Evolutionary conservation across 2,113 vertebrate species (phyloP).

Genomic region (Damaliscus lunatus): DNA sequence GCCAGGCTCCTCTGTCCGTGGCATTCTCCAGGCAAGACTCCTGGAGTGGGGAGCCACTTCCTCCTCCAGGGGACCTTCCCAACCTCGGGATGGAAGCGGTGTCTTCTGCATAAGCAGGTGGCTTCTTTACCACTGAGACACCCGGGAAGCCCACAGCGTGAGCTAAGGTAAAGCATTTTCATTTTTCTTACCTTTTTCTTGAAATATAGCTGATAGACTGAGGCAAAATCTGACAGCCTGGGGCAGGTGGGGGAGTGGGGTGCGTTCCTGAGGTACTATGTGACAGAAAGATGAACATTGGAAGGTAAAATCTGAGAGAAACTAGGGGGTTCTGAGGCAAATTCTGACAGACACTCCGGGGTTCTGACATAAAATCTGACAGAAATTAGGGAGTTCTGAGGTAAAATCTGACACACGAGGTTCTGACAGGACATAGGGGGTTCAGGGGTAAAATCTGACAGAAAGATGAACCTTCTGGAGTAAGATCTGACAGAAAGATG

Average conservation of each 20-base stretch:
- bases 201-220: neutral
- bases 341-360: neutral
- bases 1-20: accelerated
- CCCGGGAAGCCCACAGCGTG: neutral
- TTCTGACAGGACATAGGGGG: neutral
- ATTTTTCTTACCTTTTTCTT: neutral
- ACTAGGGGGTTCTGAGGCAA: neutral
- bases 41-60: neutral
- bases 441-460: neutral
- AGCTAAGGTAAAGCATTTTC: neutral
- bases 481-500: neutral
- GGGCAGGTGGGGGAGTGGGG: accelerated
- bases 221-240: neutral
- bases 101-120: neutral
- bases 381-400: neutral
- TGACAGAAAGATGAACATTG: neutral
- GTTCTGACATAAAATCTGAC: neutral
- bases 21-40: accelerated
- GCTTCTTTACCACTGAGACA: neutral
- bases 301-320: too few species aligned
- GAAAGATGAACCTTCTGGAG: neutral
- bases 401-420: neutral
- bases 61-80: neutral
- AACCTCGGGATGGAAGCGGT: accelerated
- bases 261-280: accelerated